Evolutionary conservation across 2,888 invertebrate genomes (phyloP), one percentile per base, ranked within the genome.

Genomic region (Ennomos quercinarius): DNA sequence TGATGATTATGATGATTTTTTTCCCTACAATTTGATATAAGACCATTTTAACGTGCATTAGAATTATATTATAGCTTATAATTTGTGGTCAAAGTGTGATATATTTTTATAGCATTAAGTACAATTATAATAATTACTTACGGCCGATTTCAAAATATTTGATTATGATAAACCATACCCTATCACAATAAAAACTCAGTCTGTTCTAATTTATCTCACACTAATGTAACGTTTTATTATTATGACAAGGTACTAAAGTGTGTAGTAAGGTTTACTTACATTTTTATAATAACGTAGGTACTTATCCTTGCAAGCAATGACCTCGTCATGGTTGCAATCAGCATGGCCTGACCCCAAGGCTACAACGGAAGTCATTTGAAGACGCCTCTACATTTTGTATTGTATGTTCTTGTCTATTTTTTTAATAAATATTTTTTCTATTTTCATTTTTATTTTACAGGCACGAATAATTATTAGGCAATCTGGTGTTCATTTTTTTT

Each of bases 251-350:
- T 11, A 8, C 35, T 38, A 38, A 42, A 38, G 11, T 35, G 37
- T 36, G 6, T 27, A 4, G 1, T 27, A 27, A 27, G 27, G 27
- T 27, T 27, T 27, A 27, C 27, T 12, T 39, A 1, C 5, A 11
- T 9, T 12, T n/a, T 0, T 17, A 6, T 27, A 27, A 27, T 37
- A 10, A 38, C 27, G 9, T 40, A 38, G 11, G 17, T 41, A 42
- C 35, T 40, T 46, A 61, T 71, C 65, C 61, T 70, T 63, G 63
- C 57, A 62, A 61, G 46, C 61, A 64, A 56, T 61, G 70, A 72
- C 71, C 67, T 65, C 69, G 73, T 71, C 71, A 70, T 68, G 71
- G 64, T 47, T 66, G 52, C 47, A 50, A 37, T 57, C 62, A 17
- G 17, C 17, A 56, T 63, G 56, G 66, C 61, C 60, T 70, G 73